phyloP scores from a whole-genome alignment of 2,888 invertebrate species.

The Micropterix aruncella region DNA sequence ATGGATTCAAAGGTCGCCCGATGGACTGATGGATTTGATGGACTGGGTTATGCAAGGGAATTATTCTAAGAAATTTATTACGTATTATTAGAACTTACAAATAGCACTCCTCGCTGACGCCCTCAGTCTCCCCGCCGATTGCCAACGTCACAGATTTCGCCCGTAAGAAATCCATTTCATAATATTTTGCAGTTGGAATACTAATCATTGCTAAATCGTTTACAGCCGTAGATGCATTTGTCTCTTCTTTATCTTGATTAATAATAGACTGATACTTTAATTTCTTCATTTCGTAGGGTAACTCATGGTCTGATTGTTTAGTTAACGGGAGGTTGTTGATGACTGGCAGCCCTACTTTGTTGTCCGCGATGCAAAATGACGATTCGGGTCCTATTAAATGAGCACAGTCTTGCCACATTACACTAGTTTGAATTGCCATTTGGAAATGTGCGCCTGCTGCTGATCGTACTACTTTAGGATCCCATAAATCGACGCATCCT shows the following conservation, averaged over 20 bases:
- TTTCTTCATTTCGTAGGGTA: background rate
- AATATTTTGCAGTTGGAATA: slow-evolving; percentile 49
- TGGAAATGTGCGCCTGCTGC: slow-evolving; percentile 80
- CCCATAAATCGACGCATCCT: slow-evolving; percentile 88
- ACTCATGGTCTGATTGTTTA: slow-evolving; percentile 11
- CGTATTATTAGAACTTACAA: too few relatives aligned
- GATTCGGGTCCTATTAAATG: slow-evolving; percentile 31
- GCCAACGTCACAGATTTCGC: slow-evolving; percentile 49
- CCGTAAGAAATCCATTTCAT: slow-evolving; percentile 38
- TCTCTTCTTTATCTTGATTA: slow-evolving; percentile 1
- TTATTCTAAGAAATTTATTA: too few relatives aligned
- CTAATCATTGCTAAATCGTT: slow-evolving; percentile 12
- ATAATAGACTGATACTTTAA: background rate
- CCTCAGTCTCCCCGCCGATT: slow-evolving; percentile 81
- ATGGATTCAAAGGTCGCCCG: too few relatives aligned
- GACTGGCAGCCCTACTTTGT: slow-evolving; percentile 15
- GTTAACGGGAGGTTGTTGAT: slow-evolving; percentile 6
- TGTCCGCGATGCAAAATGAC: slow-evolving; percentile 55
- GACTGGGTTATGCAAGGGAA: too few relatives aligned
- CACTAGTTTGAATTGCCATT: slow-evolving; percentile 48
- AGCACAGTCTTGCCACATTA: slow-evolving; percentile 50
- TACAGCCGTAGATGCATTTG: slow-evolving; percentile 5
- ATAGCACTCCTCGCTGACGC: slow-evolving; percentile 63
- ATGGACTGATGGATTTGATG: too few relatives aligned
- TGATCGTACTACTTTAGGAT: slow-evolving; percentile 72